These are phyloP conservation scores for Setipinna tenuifilis DNA, from an alignment of 2,797 vertebrate species.

Conservation along the genomic window DNA sequence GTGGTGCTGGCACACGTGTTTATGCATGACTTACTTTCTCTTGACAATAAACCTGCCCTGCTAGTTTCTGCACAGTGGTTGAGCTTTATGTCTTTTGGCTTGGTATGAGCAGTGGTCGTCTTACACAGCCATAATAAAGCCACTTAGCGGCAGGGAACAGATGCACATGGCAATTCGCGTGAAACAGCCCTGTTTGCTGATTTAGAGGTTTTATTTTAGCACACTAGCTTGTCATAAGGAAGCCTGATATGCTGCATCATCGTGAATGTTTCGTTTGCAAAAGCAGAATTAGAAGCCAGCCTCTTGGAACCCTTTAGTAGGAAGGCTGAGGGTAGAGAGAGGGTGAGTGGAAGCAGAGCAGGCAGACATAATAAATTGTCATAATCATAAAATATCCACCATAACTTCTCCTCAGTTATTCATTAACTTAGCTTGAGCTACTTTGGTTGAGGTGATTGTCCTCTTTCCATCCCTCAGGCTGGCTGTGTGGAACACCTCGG, in stretches of 20 bases:
- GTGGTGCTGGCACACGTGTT: background rate
- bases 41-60: background rate
- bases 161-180: background rate
- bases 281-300: background rate
- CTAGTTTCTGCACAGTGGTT: background rate
- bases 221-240: background rate
- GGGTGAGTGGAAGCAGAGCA: background rate
- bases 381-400: too few species aligned
- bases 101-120: background rate
- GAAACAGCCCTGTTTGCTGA: background rate
- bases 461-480: too few species aligned
- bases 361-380: background rate
- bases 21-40: background rate
- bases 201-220: background rate
- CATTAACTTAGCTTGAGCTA: too few species aligned
- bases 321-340: background rate
- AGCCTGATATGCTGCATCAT: background rate
- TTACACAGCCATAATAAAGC: background rate
- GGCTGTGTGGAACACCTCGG: too few species aligned
- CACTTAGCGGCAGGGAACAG: background rate
- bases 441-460: too few species aligned
- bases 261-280: background rate
- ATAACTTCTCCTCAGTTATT: too few species aligned
- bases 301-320: background rate
- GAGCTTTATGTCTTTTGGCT: background rate